Conservation (phyloP, 2,797 vertebrate species). For the Hippoglossus hippoglossus region DNA sequence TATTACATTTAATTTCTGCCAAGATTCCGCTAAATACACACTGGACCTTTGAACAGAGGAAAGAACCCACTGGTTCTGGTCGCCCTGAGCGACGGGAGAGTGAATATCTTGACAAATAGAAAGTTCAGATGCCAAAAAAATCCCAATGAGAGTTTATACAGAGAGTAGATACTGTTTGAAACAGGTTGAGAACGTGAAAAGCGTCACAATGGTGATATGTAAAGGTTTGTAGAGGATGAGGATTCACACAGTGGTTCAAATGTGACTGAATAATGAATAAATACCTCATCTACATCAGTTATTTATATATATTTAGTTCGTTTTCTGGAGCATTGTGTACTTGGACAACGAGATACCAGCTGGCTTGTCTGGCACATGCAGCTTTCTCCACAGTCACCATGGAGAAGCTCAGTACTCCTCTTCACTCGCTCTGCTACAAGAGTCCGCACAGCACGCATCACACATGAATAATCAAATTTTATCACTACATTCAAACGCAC, state of each 20-base stretch:
- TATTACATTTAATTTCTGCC: too few relatives aligned
- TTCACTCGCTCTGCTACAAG: constrained; percentile 48
- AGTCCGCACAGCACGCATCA: constrained; percentile 64
- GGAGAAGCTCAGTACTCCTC: constrained; percentile 60
- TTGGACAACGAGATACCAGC: constrained; percentile 69
- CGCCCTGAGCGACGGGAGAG: constrained; percentile 1
- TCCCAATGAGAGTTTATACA: not conserved
- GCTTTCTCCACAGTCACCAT: constrained; percentile 67
- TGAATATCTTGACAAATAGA: constrained; percentile 21
- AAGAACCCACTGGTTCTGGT: constrained; percentile 3
- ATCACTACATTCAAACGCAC: constrained; percentile 64
- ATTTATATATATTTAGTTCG: not conserved
- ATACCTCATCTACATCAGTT: constrained; percentile 29
- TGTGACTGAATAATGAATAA: constrained; percentile 34
- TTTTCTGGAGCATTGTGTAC: constrained; percentile 62
- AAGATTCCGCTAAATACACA: too few relatives aligned
- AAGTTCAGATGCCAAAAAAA: constrained; percentile 36
- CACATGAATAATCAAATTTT: constrained; percentile 73
- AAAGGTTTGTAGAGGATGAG: constrained; percentile 1
- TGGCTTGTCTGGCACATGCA: constrained; percentile 73
- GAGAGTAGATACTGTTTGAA: not conserved
- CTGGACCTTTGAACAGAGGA: not conserved
- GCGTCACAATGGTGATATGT: not conserved
- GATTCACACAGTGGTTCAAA: constrained; percentile 37
- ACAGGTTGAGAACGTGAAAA: not conserved